These are phyloP conservation scores for Hemiscyllium ocellatum DNA, from an alignment of 2,113 vertebrate genomes.

Conservation along the genomic window DNA sequence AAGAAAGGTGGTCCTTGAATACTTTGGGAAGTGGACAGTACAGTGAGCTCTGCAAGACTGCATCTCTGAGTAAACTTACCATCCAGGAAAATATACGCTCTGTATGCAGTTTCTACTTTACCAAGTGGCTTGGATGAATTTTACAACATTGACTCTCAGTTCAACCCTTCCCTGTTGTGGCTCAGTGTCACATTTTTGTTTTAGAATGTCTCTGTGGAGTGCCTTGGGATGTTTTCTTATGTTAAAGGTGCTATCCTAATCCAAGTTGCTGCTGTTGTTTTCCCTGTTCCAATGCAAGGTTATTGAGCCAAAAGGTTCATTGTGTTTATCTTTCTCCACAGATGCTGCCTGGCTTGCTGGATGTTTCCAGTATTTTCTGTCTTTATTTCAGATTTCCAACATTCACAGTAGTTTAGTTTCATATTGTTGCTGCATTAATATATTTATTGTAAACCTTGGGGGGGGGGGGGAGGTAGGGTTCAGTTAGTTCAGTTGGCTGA, in stretches of 20 bases:
- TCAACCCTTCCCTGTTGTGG: background rate
- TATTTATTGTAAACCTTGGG: background rate
- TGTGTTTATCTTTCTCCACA: background rate
- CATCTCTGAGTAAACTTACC: too few species aligned
- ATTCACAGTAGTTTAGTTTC: background rate
- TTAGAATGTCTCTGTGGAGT: background rate
- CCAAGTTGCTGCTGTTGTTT: background rate
- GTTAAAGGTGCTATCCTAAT: background rate
- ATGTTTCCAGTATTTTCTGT: background rate
- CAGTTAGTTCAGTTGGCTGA: too few species aligned
- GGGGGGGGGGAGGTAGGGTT: too few species aligned
- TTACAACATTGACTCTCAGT: too few species aligned
- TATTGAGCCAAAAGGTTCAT: background rate
- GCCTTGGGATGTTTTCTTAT: background rate
- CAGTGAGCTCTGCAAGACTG: too few species aligned
- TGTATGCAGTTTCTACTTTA: too few species aligned
- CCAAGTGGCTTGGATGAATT: too few species aligned
- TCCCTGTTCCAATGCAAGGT: background rate
- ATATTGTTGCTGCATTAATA: background rate
- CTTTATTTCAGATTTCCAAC: background rate
- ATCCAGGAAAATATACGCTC: too few species aligned
- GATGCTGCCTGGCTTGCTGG: background rate
- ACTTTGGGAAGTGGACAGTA: too few species aligned
- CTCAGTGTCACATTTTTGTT: background rate
- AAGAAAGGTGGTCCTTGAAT: too few species aligned